These are phyloP conservation scores for Polyploca ridens DNA, from an alignment of 2,888 invertebrate species.

Conservation along the genomic window DNA sequence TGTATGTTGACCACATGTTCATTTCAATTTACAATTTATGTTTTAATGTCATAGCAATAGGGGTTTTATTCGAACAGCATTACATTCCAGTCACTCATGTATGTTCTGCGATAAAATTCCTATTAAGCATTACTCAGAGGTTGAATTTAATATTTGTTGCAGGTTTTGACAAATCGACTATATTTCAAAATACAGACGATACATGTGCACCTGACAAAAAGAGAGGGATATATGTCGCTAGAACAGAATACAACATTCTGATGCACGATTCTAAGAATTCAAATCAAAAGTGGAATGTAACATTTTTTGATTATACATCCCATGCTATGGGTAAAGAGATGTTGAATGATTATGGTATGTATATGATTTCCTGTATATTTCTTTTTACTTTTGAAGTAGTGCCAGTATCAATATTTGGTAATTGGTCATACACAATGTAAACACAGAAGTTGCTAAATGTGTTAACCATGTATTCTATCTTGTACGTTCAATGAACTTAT, in stretches of 20 bases:
- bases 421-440: background rate
- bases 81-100: background rate
- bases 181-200: slow-evolving; percentile 75
- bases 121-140: background rate
- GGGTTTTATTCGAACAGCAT: background rate
- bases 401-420: background rate
- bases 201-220: slow-evolving; percentile 89
- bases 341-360: slow-evolving; percentile 91
- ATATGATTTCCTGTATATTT: background rate
- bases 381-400: no score
- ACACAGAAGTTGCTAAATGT: background rate
- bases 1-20: background rate
- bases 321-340: slow-evolving; percentile 91
- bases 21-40: background rate
- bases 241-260: slow-evolving; percentile 96
- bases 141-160: slow-evolving; percentile 25
- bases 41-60: background rate
- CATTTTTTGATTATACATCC: slow-evolving; percentile 97
- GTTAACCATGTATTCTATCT: background rate
- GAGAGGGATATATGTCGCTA: slow-evolving; percentile 90
- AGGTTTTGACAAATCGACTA: slow-evolving; percentile 78
- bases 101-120: background rate
- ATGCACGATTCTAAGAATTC: slow-evolving; percentile 93
- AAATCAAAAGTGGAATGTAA: slow-evolving; percentile 95
- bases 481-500: slow-evolving; percentile 6